Evolutionary conservation across 2,113 vertebrate genomes (phyloP), one percentile per base, ranked within the genome.

Genomic region (Miniopterus natalensis): DNA sequence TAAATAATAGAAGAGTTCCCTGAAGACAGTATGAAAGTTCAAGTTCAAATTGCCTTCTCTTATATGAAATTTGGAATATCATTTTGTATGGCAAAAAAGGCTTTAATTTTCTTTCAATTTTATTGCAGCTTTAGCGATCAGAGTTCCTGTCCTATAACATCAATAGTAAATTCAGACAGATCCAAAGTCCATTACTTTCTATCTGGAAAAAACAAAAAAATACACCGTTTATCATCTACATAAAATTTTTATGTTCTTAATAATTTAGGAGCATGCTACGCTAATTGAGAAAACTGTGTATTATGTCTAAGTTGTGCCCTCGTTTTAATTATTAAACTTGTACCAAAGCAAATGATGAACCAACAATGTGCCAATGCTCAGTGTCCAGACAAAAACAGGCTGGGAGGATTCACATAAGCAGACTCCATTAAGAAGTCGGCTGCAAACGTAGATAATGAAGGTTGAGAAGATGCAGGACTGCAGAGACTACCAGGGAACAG

Each of bases 171-270:
- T 88, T 91, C 88, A 98, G 59, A 55, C 29, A 87, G 47, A 68
- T n/a, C 12, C 80, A 95, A 65, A 90, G 49, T 93, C 77, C 79
- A 96, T 95, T 96, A 97, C 80, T 94, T 97, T 83, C 91, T 97
- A 66, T 81, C 83, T 78, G 21, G 2, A 45, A 63, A 53, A 78
- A 77, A 29, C 12, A 73, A 55, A 68, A 91, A 90, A 65, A 1
- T 18, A 79, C 3, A 78, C 17, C 77, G 88, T 96, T 97, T 94
- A 96, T 95, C 92, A 17, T 51, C 96, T 92, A 94, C 47, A 94
- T 88, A 95, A 53, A 51, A 77, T 88, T 96, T 97, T 94, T 79
- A 93, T 92, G 87, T 94, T 92, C n/a, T 53, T 88, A 85, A 96
- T 63, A 90, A 94, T 96, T 92, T 61, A 85, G 73, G 68, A 96